These are phyloP conservation scores for Malacosoma neustria DNA, from an alignment of 2,888 invertebrate species.

Conservation along the genomic window DNA sequence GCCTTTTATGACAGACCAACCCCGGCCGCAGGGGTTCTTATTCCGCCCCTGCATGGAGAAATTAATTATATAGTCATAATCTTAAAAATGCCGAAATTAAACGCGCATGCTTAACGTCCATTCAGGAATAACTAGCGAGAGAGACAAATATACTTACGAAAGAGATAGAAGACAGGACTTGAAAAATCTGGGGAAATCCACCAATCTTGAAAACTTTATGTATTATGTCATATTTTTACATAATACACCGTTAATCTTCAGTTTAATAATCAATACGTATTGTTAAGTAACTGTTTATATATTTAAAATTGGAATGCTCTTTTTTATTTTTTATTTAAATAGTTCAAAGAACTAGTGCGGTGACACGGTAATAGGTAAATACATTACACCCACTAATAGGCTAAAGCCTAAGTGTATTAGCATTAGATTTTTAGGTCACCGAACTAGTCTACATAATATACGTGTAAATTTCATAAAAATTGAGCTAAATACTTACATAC, in stretches of 20 bases:
- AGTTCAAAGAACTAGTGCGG: background rate
- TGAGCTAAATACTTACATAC: background rate
- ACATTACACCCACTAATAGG: conserved; percentile 12
- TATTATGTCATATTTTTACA: conserved; percentile 10
- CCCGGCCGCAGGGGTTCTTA: too few relatives aligned
- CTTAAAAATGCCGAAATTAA: conserved; percentile 16
- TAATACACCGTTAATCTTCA: background rate
- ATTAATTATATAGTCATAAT: too few relatives aligned
- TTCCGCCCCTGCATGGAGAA: background rate
- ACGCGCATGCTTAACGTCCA: conserved; percentile 57
- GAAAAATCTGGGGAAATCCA: conserved; percentile 43
- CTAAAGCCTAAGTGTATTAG: conserved; percentile 49
- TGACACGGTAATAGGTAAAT: conserved; percentile 1
- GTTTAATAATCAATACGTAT: too few relatives aligned
- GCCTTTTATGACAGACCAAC: too few relatives aligned
- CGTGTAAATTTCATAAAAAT: background rate
- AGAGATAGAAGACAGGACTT: conserved; percentile 20
- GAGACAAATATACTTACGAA: conserved; percentile 23
- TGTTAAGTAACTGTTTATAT: background rate
- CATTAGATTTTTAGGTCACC: conserved; percentile 52
- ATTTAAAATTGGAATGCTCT: background rate
- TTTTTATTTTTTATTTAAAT: background rate
- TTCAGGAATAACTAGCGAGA: conserved; percentile 45
- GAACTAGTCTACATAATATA: conserved; percentile 8
- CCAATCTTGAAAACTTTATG: conserved; percentile 14